Conservation (phyloP, 2,113 vertebrate species). For the Osmerus mordax region DNA sequence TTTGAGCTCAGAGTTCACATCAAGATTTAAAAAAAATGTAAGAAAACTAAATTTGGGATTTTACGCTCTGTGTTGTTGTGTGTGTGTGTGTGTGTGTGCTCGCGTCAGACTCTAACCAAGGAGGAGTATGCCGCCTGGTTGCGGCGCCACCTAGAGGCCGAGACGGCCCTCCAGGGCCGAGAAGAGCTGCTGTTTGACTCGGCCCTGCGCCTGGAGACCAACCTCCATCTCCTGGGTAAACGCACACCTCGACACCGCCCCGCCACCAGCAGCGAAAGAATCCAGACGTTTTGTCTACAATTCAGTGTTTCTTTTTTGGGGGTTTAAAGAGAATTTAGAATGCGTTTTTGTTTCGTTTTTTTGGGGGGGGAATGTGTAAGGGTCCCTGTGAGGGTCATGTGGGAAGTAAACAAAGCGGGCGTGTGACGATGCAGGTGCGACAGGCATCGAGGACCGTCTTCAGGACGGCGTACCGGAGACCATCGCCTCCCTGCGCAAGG, state of each 20-base stretch:
- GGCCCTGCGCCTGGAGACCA: constrained; percentile 85
- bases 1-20: no score
- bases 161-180: constrained; percentile 86
- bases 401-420: no score
- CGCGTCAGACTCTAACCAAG: constrained; percentile 81
- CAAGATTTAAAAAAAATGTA: no score
- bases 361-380: neutral
- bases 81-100: neutral
- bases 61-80: neutral
- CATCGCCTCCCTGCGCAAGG: constrained; percentile 82
- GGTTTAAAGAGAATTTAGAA: no score
- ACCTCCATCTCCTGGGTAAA: constrained; percentile 91
- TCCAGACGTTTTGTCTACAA: no score
- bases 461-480: constrained; percentile 96
- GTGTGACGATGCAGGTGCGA: constrained; percentile 77
- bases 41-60: neutral
- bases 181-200: constrained; percentile 92
- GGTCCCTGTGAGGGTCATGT: neutral
- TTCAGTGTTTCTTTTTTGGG: no score
- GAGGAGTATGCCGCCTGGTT: constrained; percentile 94
- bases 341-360: no score
- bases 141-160: constrained; percentile 87
- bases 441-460: constrained; percentile 91
- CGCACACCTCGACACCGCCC: neutral
- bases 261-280: neutral